These are phyloP conservation scores for Esperia sulphurella DNA, from an alignment of 2,888 invertebrate species.

Conservation along the genomic window DNA sequence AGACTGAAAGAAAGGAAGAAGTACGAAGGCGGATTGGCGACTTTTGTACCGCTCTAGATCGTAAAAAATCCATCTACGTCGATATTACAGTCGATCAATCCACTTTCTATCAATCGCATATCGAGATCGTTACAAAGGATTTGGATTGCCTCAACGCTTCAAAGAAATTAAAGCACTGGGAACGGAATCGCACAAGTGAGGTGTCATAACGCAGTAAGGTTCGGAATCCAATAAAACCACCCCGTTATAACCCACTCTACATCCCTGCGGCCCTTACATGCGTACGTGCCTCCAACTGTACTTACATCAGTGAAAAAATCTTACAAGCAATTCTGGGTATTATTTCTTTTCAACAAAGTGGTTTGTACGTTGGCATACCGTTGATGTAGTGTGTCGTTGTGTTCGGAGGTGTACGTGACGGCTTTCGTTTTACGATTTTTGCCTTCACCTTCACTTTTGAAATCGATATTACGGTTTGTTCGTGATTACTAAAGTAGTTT, in stretches of 20 bases:
- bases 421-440: conserved; percentile 5
- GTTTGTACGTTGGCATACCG: background rate
- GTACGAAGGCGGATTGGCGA: no score
- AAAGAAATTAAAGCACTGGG: conserved; percentile 1
- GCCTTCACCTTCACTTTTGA: conserved; percentile 3
- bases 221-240: conserved; percentile 6
- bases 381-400: background rate
- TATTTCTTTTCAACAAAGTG: background rate
- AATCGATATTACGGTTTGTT: conserved; percentile 7
- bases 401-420: conserved; percentile 1
- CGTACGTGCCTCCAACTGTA: conserved; percentile 6
- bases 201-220: conserved; percentile 2
- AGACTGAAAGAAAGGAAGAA: no score
- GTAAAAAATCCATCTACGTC: no score
- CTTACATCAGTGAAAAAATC: background rate
- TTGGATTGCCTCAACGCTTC: background rate
- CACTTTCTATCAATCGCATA: no score
- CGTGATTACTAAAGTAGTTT: background rate
- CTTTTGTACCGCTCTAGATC: no score
- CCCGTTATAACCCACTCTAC: conserved; percentile 1
- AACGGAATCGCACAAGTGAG: background rate
- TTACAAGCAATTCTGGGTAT: conserved; percentile 1
- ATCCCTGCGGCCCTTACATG: background rate
- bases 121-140: background rate
- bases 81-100: no score